Conservation (phyloP, 2,888 invertebrate genomes). For the Melipona beecheii region DNA sequence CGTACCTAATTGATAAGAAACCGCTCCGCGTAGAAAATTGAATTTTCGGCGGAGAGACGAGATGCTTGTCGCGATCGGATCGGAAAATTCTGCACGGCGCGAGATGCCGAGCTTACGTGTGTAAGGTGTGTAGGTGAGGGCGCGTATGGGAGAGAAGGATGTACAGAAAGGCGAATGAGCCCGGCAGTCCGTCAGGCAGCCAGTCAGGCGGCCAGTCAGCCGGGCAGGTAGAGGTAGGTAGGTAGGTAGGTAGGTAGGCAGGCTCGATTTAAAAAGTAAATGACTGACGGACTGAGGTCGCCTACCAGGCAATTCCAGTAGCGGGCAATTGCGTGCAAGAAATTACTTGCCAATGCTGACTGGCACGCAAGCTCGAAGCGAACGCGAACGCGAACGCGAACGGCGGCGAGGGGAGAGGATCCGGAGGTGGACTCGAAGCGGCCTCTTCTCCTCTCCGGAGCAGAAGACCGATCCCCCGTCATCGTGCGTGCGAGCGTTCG, state of each 20-base stretch:
- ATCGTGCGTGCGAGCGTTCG: constrained; percentile 73
- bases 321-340: constrained; percentile 83
- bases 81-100: constrained; percentile 62
- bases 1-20: neutral
- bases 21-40: no score
- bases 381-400: constrained; percentile 65
- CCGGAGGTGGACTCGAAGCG: constrained; percentile 17
- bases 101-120: constrained; percentile 10
- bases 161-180: constrained; percentile 22
- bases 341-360: constrained; percentile 81
- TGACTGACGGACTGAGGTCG: constrained; percentile 81
- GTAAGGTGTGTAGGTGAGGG: no score
- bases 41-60: constrained; percentile 28
- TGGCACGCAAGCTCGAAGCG: constrained; percentile 79
- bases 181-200: constrained; percentile 48
- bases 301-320: constrained; percentile 82
- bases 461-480: constrained; percentile 75
- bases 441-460: constrained; percentile 67
- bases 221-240: constrained; percentile 62
- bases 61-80: constrained; percentile 43
- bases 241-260: constrained; percentile 61
- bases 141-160: neutral
- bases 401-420: constrained; percentile 15
- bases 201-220: constrained; percentile 56
- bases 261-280: constrained; percentile 80